Evolutionary conservation across 2,113 vertebrate genomes (phyloP), one percentile per base, ranked within the genome.

Genomic region (Melozone crissalis): DNA sequence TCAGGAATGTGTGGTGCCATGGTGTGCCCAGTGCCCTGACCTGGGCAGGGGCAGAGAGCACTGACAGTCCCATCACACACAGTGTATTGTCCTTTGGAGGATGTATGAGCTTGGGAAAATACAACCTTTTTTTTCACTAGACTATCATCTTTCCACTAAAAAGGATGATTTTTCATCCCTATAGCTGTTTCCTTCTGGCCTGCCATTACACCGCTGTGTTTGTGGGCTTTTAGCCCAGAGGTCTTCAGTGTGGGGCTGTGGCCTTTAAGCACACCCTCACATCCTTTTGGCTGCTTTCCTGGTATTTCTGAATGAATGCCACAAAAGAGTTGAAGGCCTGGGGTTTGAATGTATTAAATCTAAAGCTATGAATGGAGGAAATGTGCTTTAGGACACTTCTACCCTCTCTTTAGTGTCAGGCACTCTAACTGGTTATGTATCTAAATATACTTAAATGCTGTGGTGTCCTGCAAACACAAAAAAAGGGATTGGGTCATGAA

Each of bases 1-100:
- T 31, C 47, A 74, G 84, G 72, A 39, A 8, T 0, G 0, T 11
- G 11, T 7, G 10, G 7, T 1, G 4, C 27, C 33, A 5, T 2
- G 14, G 11, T 2, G 5, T 10, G 49, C 66, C 44, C 33, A 58
- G 11, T 0, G 0, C 7, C 28, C 65, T 15, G 30, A 23, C 9
- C 35, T 15, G 23, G 20, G 11, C 24, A 41, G 37, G 17, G 26
- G n/a, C 61, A 1, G 5, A 61, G 30, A 73, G 15, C 37, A 8
- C 30, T 11, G 44, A 3, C 22, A 24, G 31, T 10, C 39, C 65
- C 44, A 27, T 30, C 35, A 31, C 27, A 35, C 0, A 0, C 3
- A 28, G 30, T 0, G 0, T 2, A 4, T 17, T 8, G 15, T 24
- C 28, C 28, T 92, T 19, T 0, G 1, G 22, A 28, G 1, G 28